These are phyloP conservation scores for Hystrix cristata DNA, from an alignment of 2,113 vertebrate species.

Conservation along the genomic window DNA sequence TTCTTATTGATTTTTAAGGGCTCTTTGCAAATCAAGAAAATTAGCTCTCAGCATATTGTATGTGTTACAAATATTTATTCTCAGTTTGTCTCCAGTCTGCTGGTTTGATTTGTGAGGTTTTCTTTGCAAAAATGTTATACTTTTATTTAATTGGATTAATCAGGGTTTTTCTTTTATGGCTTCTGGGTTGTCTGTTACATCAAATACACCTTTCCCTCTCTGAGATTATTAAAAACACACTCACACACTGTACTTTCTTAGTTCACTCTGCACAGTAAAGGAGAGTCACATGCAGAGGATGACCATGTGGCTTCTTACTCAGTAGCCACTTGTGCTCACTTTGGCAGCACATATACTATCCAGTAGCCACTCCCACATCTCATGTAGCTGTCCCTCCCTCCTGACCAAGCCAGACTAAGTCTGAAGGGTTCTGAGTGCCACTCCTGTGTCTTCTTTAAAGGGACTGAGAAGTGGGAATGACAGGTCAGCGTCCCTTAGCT, in stretches of 20 bases:
- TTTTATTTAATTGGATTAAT: conserved; percentile 15
- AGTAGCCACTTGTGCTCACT: no score
- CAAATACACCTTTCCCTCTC: background rate
- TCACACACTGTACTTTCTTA: background rate
- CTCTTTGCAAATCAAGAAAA: conserved; percentile 53
- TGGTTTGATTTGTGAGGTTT: conserved; percentile 42
- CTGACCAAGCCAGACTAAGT: accelerated
- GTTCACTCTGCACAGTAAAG: background rate
- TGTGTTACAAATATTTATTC: conserved; percentile 11
- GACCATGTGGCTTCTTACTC: no score
- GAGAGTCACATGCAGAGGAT: accelerated
- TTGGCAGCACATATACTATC: no score
- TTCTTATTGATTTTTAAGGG: conserved; percentile 50
- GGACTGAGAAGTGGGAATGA: background rate
- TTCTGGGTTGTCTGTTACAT: background rate
- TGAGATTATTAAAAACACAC: background rate
- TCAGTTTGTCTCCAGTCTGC: background rate
- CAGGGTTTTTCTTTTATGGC: background rate
- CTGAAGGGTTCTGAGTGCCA: background rate
- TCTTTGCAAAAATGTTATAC: background rate
- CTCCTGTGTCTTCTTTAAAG: no score
- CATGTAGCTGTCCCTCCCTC: background rate
- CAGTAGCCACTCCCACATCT: no score
- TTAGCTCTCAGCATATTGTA: background rate
- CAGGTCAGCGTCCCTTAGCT: background rate